Evolutionary conservation across 2,888 invertebrate species (phyloP), one percentile per base, ranked within the genome.

Genomic region (Phragmatobia fuliginosa): DNA sequence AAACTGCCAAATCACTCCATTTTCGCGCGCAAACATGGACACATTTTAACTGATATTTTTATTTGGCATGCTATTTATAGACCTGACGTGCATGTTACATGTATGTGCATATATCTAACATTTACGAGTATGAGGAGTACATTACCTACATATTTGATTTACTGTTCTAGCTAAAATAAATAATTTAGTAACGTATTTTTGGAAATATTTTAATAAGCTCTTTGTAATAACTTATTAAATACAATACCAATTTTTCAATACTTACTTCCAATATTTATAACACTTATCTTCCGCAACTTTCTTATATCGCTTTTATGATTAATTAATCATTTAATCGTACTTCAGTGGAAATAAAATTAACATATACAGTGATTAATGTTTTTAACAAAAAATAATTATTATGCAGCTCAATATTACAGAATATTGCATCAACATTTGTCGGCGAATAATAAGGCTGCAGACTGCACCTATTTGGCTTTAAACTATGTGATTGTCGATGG

Each of bases 401-500:
- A n/a, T 7, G 10, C 10, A n/a, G 1, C 6, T n/a, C 2, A 49
- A 49, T 49, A 49, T 10, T 16, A 28, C 56, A 28, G 28, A 36
- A 61, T 60, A 36, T 61, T 67, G 60, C 52, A 16, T 66, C 32
- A 32, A 64, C 65, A n/a, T 16, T 32, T n/a, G n/a, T 49, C 32
- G n/a, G 41, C 49, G n/a, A 62, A 28, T 41, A 68, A 41, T 56
- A 32, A 41, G n/a, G n/a, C n/a, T 62, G 11, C n/a, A n/a, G n/a
- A n/a, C n/a, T 62, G 28, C 21, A 62, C 33, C 14, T 32, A 52
- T 33, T 33, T 25, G 32, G n/a, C 63, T 49, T 16, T 16, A 52
- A 64, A 45, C 45, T 67, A 38, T 65, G 56, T 64, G 36, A 33
- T 33, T 67, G 56, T 70, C 70, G 71, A 28, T 70, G 62, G 70